phyloP scores from a whole-genome alignment of 2,888 invertebrate genomes.

The Alloscopus bannaensis region DNA sequence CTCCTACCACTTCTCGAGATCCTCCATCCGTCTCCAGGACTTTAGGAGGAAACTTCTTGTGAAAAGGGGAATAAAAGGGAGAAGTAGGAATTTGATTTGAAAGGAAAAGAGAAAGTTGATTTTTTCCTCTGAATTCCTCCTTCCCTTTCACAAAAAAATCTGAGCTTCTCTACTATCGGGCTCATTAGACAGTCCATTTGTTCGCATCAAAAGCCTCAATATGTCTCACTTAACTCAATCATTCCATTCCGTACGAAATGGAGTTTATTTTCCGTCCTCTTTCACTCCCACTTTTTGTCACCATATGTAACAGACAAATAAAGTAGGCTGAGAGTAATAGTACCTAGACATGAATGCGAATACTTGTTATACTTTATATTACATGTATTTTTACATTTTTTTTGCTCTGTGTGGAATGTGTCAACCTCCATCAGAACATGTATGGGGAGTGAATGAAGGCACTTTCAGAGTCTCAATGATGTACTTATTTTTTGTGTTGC shows the following conservation, averaged over 20 bases:
- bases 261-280: not conserved
- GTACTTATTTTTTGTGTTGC: not conserved
- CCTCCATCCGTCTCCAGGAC: not conserved
- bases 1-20: not conserved
- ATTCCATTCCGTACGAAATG: not conserved
- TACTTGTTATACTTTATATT: too few species aligned
- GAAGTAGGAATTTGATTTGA: constrained; percentile 38
- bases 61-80: not conserved
- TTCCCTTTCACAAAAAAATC: constrained; percentile 14
- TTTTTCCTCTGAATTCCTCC: not conserved
- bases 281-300: constrained; percentile 15
- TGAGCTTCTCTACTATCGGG: constrained; percentile 43
- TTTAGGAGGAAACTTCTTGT: not conserved
- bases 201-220: constrained; percentile 48
- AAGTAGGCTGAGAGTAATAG: too few species aligned
- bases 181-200: constrained; percentile 61
- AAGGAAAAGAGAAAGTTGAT: constrained; percentile 2
- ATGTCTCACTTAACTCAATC: constrained; percentile 48
- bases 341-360: too few species aligned
- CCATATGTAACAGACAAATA: not conserved
- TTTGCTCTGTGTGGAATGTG: too few species aligned
- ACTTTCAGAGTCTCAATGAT: too few species aligned
- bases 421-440: too few species aligned
- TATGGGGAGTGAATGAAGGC: too few species aligned
- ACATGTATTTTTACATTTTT: too few species aligned